phyloP scores from a whole-genome alignment of 2,797 vertebrate species.

The Labeo calbasu region DNA sequence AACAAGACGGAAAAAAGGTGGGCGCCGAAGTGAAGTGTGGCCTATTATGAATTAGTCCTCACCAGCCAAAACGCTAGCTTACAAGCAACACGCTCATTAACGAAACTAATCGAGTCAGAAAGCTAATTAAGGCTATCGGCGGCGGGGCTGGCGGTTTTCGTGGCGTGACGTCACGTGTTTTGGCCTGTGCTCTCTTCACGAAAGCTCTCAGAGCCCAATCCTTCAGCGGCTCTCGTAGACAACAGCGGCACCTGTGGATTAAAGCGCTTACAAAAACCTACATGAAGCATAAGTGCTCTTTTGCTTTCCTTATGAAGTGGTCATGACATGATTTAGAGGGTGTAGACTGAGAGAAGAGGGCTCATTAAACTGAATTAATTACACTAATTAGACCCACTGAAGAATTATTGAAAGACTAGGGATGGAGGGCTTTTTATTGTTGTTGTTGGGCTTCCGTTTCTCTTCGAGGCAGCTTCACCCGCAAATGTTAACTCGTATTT shows the following conservation, averaged over 20 bases:
- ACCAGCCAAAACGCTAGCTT: slow-evolving; percentile 60
- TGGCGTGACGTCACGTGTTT: slow-evolving; percentile 13
- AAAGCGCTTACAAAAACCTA: slow-evolving; percentile 27
- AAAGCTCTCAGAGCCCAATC: slow-evolving; percentile 43
- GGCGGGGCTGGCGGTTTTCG: slow-evolving; percentile 45
- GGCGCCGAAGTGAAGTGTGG: slow-evolving; percentile 9
- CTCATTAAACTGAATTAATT: slow-evolving; percentile 57
- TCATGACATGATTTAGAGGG: slow-evolving; percentile 41
- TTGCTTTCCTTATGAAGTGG: slow-evolving; percentile 36
- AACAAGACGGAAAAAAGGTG: slow-evolving; percentile 48
- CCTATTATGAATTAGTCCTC: slow-evolving; percentile 47
- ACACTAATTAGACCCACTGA: slow-evolving; percentile 54
- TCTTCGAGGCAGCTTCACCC: neutral
- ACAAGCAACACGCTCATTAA: slow-evolving; percentile 59
- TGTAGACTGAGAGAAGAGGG: slow-evolving; percentile 41
- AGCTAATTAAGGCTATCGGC: slow-evolving; percentile 70
- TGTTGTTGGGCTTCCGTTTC: neutral
- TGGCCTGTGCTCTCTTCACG: slow-evolving; percentile 5
- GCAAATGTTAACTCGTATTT: neutral
- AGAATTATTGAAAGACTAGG: slow-evolving; percentile 29
- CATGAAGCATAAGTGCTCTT: slow-evolving; percentile 5
- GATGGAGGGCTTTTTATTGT: slow-evolving; percentile 11
- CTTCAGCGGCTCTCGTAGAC: slow-evolving; percentile 15
- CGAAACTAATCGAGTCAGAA: slow-evolving; percentile 59
- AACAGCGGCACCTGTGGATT: slow-evolving; percentile 17